Base-by-base conservation (phyloP, 2,888 invertebrate species). In the Crematogaster levior region DNA sequence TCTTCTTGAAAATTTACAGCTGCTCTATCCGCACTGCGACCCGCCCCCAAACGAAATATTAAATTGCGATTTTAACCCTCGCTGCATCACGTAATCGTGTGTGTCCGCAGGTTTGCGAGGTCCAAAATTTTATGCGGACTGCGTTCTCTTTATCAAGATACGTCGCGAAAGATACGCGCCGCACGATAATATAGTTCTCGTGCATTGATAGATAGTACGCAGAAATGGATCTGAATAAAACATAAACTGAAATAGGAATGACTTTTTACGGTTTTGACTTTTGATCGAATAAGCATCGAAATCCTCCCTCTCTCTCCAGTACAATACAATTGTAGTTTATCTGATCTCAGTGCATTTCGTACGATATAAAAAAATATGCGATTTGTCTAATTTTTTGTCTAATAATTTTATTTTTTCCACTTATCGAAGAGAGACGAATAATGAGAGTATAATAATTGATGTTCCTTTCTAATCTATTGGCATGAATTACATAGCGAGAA, bases 1-100 rank as follows among this genome's bases (percentile, higher is more conserved):
- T 56, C 73, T 77, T 56, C 53, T 58, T 79, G 30, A 43, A 79
- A 72, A 79, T 79, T 70, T 37, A 53, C 40, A 37, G 56, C 37
- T 27, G 6, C 24, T 27, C n/a, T 56, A 18, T 30, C 40, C 5
- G n/a, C 15, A 15, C 30, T n/a, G 43, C 43, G 48, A 7, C 30
- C 48, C 4, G 21, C 15, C 18, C 27, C 18, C 48, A 10, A n/a
- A 30, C 53, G 70, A 53, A 56, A 40, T 60, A 30, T 77, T 53
- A 68, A 66, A 37, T 66, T 27, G 30, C 53, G 37, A 27, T 21
- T 68, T 77, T 70, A 30, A 34, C 40, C 70, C 40, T 53, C 51
- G 70, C n/a, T 56, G 72, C 37, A 56, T 58, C 40, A 40, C 40
- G 27, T 40, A 30, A 77, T 40, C 27, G 30, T 3, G n/a, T 30